These are phyloP conservation scores for Zaprionus camerounensis DNA, from an alignment of 1,140 invertebrate species.

Conservation along the genomic window DNA sequence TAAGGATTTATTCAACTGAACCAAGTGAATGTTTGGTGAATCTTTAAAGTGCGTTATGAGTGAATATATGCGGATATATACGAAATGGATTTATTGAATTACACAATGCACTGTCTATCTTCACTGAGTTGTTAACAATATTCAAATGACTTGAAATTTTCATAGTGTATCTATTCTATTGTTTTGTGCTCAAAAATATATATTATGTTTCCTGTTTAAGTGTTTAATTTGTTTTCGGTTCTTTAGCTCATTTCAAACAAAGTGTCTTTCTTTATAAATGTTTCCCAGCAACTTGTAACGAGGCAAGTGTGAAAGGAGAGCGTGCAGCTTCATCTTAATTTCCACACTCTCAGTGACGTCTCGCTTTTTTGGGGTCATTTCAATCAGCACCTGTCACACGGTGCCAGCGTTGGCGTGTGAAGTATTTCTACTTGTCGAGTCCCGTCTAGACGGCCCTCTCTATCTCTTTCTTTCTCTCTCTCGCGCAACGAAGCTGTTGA, in stretches of 20 bases:
- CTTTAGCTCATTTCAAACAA: conserved; percentile 27
- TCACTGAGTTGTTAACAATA: background rate
- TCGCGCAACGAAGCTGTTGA: conserved; percentile 44
- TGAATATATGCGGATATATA: background rate
- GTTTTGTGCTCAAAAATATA: background rate
- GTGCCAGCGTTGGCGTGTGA: conserved; percentile 61
- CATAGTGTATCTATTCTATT: background rate
- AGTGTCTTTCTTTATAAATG: conserved; percentile 27
- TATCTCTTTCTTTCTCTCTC: background rate
- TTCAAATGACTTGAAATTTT: background rate
- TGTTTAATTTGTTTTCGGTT: conserved; percentile 51
- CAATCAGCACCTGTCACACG: conserved; percentile 78
- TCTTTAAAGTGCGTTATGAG: background rate
- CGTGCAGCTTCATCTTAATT: conserved; percentile 44
- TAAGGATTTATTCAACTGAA: conserved; percentile 35
- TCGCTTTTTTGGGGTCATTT: conserved; percentile 68
- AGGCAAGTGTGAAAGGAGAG: conserved; percentile 59
- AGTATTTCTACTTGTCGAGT: conserved; percentile 39
- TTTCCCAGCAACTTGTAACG: conserved; percentile 34
- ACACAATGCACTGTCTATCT: background rate
- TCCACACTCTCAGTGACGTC: conserved; percentile 27
- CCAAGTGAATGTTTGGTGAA: background rate
- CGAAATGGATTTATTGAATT: background rate
- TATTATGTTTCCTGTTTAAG: conserved; percentile 12
- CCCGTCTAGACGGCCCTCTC: conserved; percentile 39